These are phyloP conservation scores for Rissa tridactyla DNA, from an alignment of 2,113 vertebrate species.

Conservation along the genomic window DNA sequence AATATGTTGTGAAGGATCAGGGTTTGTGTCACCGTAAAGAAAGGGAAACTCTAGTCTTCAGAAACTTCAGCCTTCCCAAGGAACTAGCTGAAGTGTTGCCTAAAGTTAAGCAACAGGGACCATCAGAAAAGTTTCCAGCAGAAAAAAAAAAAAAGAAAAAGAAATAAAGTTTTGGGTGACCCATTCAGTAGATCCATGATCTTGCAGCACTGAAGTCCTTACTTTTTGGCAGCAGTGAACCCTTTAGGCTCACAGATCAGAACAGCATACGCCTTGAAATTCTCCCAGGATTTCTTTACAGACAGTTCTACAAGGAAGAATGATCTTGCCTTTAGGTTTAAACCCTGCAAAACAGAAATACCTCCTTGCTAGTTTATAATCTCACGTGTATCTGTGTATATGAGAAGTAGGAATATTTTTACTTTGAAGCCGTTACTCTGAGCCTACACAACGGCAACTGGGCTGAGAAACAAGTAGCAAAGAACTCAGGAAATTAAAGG, in stretches of 20 bases:
- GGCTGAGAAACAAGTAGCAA: not conserved
- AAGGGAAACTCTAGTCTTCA: not conserved
- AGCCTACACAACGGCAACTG: not conserved
- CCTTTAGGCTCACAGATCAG: not conserved
- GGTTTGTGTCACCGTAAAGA: fast-evolving
- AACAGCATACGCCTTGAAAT: not conserved
- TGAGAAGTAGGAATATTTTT: not conserved
- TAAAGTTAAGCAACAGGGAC: not conserved
- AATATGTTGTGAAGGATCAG: not conserved
- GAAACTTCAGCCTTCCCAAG: not conserved
- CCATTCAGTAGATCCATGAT: not conserved
- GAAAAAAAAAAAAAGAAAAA: not conserved
- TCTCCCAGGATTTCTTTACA: not conserved
- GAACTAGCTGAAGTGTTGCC: not conserved
- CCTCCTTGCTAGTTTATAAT: not conserved
- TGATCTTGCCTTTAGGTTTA: not conserved
- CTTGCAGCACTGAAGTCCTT: not conserved
- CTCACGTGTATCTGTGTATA: not conserved
- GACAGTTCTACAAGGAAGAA: not conserved
- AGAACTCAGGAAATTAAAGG: not conserved
- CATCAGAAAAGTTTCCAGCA: not conserved
- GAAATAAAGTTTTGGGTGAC: not conserved
- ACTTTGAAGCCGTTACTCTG: not conserved
- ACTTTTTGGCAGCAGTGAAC: not conserved
- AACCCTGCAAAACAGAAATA: not conserved